A percentile compares a stretch with the other conserved stretches of the same genome.
Evolutionary conservation across 2,797 vertebrate genomes (phyloP).

Genomic region (Tokudaia muenninki): DNA sequence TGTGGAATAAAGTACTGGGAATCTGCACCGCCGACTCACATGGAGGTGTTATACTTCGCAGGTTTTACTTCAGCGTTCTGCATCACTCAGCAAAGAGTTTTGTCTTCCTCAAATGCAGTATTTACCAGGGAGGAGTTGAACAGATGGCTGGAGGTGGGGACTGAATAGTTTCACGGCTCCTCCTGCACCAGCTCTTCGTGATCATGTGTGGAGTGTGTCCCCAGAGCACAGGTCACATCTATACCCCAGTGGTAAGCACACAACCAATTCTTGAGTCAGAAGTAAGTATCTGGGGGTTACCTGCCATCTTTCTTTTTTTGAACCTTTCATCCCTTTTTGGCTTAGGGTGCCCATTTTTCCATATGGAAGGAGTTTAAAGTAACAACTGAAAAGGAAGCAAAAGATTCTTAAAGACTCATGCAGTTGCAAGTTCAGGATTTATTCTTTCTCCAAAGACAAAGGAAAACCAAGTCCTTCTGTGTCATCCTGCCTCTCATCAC

Average conservation of each 20-base stretch:
- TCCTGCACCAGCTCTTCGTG: conserved; percentile 4
- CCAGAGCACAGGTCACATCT: not conserved
- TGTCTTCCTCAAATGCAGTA: not conserved
- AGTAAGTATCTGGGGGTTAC: not conserved
- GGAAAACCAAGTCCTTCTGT: not conserved
- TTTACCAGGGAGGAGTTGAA: not conserved
- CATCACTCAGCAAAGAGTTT: not conserved
- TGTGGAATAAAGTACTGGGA: not conserved
- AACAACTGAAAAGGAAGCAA: not conserved
- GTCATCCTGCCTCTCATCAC: not conserved
- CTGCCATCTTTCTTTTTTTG: not conserved
- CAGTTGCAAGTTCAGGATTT: not conserved
- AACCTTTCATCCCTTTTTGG: not conserved
- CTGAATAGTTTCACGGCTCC: not conserved
- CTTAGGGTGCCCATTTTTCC: not conserved
- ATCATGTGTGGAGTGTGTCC: not conserved
- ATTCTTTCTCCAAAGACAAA: not conserved
- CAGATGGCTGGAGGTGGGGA: conserved; percentile 16
- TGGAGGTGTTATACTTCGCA: not conserved
- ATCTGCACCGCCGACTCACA: not conserved
- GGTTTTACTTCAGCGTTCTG: not conserved
- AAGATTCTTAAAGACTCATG: not conserved
- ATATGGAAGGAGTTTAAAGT: not conserved
- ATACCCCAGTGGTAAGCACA: not conserved
- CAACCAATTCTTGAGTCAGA: not conserved